Base-by-base conservation (phyloP, 2,888 invertebrate genomes). In the Philonicus albiceps region DNA sequence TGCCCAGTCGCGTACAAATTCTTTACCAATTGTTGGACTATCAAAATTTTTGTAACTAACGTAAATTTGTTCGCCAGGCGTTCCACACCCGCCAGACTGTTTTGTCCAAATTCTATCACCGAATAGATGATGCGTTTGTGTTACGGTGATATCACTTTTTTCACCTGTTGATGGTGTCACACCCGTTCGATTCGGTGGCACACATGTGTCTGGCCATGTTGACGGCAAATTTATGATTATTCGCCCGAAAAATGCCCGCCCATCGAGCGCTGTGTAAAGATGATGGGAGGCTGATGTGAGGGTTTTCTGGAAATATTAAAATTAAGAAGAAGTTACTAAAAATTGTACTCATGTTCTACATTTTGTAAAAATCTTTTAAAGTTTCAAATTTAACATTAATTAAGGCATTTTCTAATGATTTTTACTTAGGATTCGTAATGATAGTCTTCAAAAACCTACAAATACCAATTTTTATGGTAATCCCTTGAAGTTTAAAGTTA, bases 1-100 rank as follows among this genome's bases (percentile, higher is more conserved):
- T 4, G 94, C 94, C 93, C 95, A 95, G 89, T 95, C 94, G 89
- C 94, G 94, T 0, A 94, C 93, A 49, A 95, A 89, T 13, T 93
- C 91, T 84, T 93, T 93, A 49, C 92, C 92, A 90, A 90, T 64
- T 78, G 40, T 34, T n/a, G 55, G 22, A 37, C 27, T 76, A 22
- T 86, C 55, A 64, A 94, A 90, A n/a, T 90, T 89, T 74, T 92
- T 91, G 88, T 92, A 93, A 75, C 93, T 92, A 30, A 94, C 88
- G 89, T 93, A 94, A 76, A 95, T 93, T 90, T 94, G 94, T 89
- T 94, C 94, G 0, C 95, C 95, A 0, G 90, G 90, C 5, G 90
- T 90, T 4, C 94, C 94, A 89, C 95, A 95, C 11, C 94, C 94
- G 34, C 93, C 92, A 3, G 94, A 93, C 90, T 95, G 95, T 89